A percentile compares a stretch with the other conserved stretches of the same genome.
Evolutionary conservation across 2,797 vertebrate genomes (phyloP).

Genomic region (Mallotus villosus): DNA sequence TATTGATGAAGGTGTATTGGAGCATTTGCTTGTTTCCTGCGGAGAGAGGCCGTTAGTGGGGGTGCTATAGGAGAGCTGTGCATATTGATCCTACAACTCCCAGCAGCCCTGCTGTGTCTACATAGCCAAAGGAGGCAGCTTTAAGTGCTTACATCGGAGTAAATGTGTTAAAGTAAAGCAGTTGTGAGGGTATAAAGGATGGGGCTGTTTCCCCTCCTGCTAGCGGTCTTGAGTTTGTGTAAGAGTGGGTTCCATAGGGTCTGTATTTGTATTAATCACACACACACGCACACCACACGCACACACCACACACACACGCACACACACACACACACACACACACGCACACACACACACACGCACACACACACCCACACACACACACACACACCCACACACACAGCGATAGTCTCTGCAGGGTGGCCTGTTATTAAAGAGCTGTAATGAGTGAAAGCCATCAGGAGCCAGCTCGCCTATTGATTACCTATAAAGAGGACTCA

Average conservation of each 20-base stretch:
- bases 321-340: slow-evolving; percentile 27
- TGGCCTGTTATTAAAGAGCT: slow-evolving; percentile 76
- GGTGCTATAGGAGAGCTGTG: neutral
- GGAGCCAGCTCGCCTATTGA: slow-evolving; percentile 70
- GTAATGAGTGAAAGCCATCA: slow-evolving; percentile 75
- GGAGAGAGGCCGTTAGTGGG: neutral
- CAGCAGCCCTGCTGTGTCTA: neutral
- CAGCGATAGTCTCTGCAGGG: slow-evolving; percentile 56
- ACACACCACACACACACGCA: slow-evolving; percentile 49
- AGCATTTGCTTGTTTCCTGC: too few relatives aligned
- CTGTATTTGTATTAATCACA: slow-evolving; percentile 47
- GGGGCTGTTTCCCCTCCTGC: neutral
- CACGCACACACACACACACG: slow-evolving; percentile 44
- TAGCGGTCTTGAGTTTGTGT: neutral
- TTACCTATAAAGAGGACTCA: slow-evolving; percentile 75
- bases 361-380: slow-evolving; percentile 38
- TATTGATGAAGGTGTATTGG: too few relatives aligned
- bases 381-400: slow-evolving; percentile 1
- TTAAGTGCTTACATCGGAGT: neutral
- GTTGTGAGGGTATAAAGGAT: neutral
- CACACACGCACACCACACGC: slow-evolving; percentile 33
- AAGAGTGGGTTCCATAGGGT: neutral
- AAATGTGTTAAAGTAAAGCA: neutral
- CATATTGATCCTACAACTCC: neutral
- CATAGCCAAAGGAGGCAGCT: neutral